Evolutionary conservation across 2,797 vertebrate genomes (phyloP).

Genomic region (Hephaestus fuliginosus): DNA sequence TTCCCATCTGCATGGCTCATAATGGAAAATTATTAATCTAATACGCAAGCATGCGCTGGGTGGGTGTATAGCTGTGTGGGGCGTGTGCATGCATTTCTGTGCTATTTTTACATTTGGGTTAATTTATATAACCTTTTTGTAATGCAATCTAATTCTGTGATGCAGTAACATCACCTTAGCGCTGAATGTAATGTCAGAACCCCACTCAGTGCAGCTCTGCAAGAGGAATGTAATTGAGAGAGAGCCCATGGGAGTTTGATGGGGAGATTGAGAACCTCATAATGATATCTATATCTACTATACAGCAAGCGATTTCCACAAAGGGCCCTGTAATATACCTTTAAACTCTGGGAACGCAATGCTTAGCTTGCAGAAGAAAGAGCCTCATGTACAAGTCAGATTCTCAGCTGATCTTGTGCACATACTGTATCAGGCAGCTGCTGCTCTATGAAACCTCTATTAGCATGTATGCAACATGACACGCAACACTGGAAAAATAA

Average conservation of each 20-base stretch:
- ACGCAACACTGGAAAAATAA: slow-evolving; percentile 47
- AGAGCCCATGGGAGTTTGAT: slow-evolving; percentile 68
- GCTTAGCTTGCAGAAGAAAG: slow-evolving; percentile 39
- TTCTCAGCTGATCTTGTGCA: slow-evolving; percentile 4
- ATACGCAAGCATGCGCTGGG: slow-evolving; percentile 5
- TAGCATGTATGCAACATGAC: slow-evolving; percentile 33
- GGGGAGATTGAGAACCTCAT: slow-evolving; percentile 67
- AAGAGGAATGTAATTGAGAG: slow-evolving; percentile 75
- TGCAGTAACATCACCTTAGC: slow-evolving; percentile 78
- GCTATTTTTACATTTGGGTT: slow-evolving; percentile 74
- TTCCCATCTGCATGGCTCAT: slow-evolving; percentile 8
- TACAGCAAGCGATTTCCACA: slow-evolving; percentile 50
- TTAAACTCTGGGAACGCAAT: slow-evolving; percentile 45
- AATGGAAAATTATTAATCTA: slow-evolving; percentile 46
- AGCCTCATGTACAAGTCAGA: slow-evolving; percentile 10
- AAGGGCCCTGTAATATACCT: slow-evolving; percentile 64
- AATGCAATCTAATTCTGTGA: slow-evolving; percentile 69
- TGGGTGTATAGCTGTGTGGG: slow-evolving; percentile 16
- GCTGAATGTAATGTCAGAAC: slow-evolving; percentile 73
- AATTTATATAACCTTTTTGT: slow-evolving; percentile 74
- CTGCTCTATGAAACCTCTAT: slow-evolving; percentile 18
- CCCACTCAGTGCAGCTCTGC: slow-evolving; percentile 50
- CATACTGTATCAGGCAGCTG: slow-evolving; percentile 26
- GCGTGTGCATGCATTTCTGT: slow-evolving; percentile 10
- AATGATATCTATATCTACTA: slow-evolving; percentile 67